Conservation (phyloP, 1,140 invertebrate genomes). For the Drosophila fuyamai region DNA sequence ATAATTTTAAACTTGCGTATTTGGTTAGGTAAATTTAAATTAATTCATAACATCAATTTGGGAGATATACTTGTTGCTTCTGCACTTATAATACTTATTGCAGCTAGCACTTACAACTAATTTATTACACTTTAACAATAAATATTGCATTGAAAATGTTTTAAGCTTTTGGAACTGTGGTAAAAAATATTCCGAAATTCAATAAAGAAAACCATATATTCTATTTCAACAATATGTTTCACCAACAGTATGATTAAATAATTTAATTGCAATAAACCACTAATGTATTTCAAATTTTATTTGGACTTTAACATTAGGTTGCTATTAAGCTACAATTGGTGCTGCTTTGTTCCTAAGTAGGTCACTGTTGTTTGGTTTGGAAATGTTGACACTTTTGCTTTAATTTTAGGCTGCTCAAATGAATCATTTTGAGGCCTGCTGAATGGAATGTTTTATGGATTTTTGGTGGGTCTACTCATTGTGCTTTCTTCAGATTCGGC, state of each 20-base stretch:
- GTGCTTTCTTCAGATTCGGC: slow-evolving; percentile 15
- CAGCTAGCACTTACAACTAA: neutral
- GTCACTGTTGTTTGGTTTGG: slow-evolving; percentile 22
- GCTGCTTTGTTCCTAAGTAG: neutral
- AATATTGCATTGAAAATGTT: neutral
- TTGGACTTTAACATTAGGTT: neutral
- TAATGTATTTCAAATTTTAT: neutral
- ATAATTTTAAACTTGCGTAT: neutral
- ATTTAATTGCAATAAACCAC: no score
- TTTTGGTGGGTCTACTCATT: slow-evolving; percentile 17
- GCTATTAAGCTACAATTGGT: neutral
- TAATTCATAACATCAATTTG: slow-evolving; percentile 4
- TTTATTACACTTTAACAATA: neutral
- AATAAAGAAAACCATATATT: neutral
- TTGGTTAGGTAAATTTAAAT: slow-evolving; percentile 4
- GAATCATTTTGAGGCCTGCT: slow-evolving; percentile 40
- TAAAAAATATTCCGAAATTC: neutral
- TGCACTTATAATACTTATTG: neutral
- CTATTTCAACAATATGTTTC: no score
- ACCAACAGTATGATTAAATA: no score
- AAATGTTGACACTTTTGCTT: slow-evolving; percentile 33
- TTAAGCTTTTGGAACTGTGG: neutral
- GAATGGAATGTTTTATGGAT: slow-evolving; percentile 56
- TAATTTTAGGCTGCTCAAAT: slow-evolving; percentile 31
- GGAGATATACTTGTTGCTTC: neutral